A percentile compares a stretch with the other conserved stretches of the same genome.
phyloP scores from a whole-genome alignment of 2,888 invertebrate genomes.

The Drosophila quasianomalipes region DNA sequence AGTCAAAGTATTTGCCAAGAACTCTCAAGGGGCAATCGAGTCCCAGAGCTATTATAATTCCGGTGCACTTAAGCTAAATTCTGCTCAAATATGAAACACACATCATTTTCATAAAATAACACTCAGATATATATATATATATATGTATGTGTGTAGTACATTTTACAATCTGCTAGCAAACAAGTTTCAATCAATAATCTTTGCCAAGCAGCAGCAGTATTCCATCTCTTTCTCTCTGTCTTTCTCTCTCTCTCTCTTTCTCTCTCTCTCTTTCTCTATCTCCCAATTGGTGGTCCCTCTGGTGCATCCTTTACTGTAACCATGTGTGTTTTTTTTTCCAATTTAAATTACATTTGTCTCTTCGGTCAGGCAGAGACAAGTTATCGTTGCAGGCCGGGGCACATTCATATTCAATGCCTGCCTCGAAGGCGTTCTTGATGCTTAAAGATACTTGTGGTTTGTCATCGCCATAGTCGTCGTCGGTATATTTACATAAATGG shows the following conservation, averaged over 20 bases:
- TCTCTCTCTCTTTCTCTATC: not conserved
- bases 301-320: not conserved
- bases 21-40: not conserved
- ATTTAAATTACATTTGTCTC: conserved; percentile 63
- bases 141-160: not conserved
- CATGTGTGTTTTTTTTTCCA: conserved; percentile 36
- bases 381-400: conserved; percentile 32
- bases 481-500: conserved; percentile 62
- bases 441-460: conserved; percentile 4
- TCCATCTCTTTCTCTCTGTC: not conserved
- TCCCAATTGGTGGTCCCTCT: not conserved
- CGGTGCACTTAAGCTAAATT: not conserved
- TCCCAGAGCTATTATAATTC: conserved; percentile 2
- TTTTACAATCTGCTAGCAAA: conserved; percentile 1
- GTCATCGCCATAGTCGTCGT: conserved; percentile 18
- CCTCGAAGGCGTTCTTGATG: conserved; percentile 29
- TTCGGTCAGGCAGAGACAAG: conserved; percentile 26
- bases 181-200: conserved; percentile 53
- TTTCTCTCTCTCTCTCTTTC: not conserved
- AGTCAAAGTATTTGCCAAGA: not conserved
- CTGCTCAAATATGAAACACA: not conserved
- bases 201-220: conserved; percentile 8
- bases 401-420: conserved; percentile 21
- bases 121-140: not conserved
- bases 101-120: not conserved